Evolutionary conservation across 2,888 invertebrate species (phyloP).

Genomic region (Eueremaeus valkanovi): DNA sequence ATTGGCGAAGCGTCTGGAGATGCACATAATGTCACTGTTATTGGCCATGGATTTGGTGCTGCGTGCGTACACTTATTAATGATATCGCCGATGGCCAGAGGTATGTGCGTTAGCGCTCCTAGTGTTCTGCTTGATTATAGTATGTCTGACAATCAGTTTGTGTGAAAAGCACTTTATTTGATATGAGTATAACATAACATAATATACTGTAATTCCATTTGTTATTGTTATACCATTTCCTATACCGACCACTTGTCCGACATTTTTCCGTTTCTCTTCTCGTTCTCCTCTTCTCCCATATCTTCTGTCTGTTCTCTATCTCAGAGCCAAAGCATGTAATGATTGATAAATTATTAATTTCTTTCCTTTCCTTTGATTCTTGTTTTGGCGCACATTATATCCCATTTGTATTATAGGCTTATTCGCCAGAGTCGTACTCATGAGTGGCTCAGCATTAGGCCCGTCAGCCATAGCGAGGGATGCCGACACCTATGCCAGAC

Average conservation of each 20-base stretch:
- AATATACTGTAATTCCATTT: not conserved
- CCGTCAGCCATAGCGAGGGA: slow-evolving; percentile 70
- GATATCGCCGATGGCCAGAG: slow-evolving; percentile 91
- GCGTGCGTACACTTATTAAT: slow-evolving; percentile 95
- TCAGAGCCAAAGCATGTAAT: not conserved
- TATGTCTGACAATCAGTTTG: too few species aligned
- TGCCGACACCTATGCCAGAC: slow-evolving; percentile 56
- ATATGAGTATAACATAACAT: too few species aligned
- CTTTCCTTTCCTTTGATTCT: not conserved
- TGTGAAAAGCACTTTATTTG: too few species aligned
- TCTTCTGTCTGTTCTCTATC: not conserved
- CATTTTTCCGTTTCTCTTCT: not conserved
- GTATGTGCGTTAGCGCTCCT: slow-evolving; percentile 57
- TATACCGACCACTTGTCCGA: not conserved
- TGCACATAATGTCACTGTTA: slow-evolving; percentile 82
- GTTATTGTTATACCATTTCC: slow-evolving; percentile 9
- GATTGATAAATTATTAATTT: not conserved
- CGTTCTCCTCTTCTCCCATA: too few species aligned
- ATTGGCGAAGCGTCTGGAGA: slow-evolving; percentile 93
- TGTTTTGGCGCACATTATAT: not conserved
- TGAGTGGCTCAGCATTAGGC: slow-evolving; percentile 71
- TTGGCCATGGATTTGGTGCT: slow-evolving; percentile 95
- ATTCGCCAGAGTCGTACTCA: slow-evolving; percentile 61
- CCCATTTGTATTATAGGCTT: slow-evolving; percentile 58
- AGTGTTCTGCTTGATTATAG: too few species aligned